Evolutionary conservation across 2,888 invertebrate species (phyloP).

Genomic region (Caenorhabditis sp.): DNA sequence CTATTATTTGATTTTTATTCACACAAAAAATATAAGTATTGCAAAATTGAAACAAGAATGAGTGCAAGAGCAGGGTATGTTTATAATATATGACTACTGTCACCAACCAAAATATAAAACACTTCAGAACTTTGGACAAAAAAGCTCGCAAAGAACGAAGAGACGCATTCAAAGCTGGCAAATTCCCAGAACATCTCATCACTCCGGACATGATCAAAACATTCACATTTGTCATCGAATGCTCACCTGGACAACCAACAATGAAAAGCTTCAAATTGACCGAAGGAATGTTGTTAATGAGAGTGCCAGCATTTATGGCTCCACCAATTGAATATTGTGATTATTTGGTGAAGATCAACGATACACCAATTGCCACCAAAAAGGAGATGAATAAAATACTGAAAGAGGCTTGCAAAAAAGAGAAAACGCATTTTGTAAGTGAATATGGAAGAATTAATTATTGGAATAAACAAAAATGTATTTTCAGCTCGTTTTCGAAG

Average conservation of each 20-base stretch:
- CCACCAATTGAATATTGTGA: conserved; percentile 40
- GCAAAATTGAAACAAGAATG: no score
- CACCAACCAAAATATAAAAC: no score
- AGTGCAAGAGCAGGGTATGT: no score
- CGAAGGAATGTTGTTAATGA: conserved; percentile 27
- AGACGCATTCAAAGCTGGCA: conserved; percentile 16
- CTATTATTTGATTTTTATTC: no score
- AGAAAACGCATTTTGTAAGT: not conserved
- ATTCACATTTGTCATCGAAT: conserved; percentile 17
- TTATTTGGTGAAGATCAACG: conserved; percentile 24
- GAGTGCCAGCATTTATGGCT: conserved; percentile 16
- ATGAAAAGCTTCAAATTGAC: conserved; percentile 21
- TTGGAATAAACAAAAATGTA: not conserved
- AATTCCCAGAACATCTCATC: conserved; percentile 32
- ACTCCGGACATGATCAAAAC: conserved; percentile 33
- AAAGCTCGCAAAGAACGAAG: not conserved
- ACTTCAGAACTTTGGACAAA: no score
- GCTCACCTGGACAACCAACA: conserved; percentile 8
- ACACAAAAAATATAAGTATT: no score
- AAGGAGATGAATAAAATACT: conserved; percentile 10
- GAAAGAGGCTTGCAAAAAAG: not conserved
- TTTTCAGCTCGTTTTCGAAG: conserved; percentile 17
- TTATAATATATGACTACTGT: no score
- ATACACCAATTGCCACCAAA: not conserved
- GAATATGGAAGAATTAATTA: no score